These are phyloP conservation scores for Antheraea pernyi DNA, from an alignment of 1,140 invertebrate species.

Conservation along the genomic window DNA sequence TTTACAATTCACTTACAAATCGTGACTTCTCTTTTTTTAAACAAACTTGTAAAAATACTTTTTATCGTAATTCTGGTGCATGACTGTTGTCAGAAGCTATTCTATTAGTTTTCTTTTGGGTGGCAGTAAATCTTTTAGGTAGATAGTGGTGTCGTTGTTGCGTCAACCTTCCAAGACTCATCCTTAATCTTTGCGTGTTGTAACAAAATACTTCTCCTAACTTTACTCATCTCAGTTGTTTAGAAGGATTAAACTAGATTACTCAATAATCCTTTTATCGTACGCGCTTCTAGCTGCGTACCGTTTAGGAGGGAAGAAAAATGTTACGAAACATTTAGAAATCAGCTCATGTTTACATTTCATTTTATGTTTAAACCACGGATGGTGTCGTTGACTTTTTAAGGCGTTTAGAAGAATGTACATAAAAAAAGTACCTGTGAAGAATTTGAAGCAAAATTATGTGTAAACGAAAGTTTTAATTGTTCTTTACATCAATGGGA, in stretches of 20 bases:
- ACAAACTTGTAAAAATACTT: background rate
- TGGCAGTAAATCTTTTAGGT: conserved; percentile 7
- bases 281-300: background rate
- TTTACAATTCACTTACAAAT: too few species aligned
- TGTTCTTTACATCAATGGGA: conserved; percentile 9
- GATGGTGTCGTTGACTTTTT: conserved; percentile 38
- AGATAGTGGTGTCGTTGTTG: conserved; percentile 7
- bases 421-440: conserved; percentile 21
- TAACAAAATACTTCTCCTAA: conserved; percentile 12
- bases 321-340: conserved; percentile 25
- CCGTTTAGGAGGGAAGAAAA: conserved; percentile 15
- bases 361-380: conserved; percentile 19
- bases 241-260: conserved; percentile 25
- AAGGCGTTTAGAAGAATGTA: conserved; percentile 18
- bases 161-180: conserved; percentile 9
- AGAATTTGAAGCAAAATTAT: conserved; percentile 1
- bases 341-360: conserved; percentile 25
- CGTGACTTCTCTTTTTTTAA: background rate
- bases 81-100: background rate
- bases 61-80: background rate
- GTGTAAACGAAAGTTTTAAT: conserved; percentile 10
- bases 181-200: conserved; percentile 22
- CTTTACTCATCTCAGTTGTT: conserved; percentile 13
- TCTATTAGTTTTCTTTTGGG: conserved; percentile 9
- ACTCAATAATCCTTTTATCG: conserved; percentile 29